phyloP scores from a whole-genome alignment of 1,140 invertebrate species.

The Chironomus striatipennis region DNA sequence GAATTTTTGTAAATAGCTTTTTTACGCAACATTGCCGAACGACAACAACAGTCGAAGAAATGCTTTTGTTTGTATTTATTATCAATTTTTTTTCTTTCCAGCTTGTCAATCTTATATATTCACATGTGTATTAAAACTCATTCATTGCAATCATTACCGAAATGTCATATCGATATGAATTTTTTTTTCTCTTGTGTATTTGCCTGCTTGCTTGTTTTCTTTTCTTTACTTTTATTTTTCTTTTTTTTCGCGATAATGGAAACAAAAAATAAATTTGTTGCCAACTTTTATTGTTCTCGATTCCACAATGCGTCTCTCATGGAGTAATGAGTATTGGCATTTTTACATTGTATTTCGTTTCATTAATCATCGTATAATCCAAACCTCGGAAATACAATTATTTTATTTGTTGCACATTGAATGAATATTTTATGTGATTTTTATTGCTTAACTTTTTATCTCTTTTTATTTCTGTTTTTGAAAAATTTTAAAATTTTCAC shows the following conservation, averaged over 20 bases:
- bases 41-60: not conserved
- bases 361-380: constrained; percentile 18
- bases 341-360: not conserved
- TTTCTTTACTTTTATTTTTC: too few species aligned
- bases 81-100: constrained; percentile 2
- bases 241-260: too few species aligned
- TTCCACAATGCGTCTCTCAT: not conserved
- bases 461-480: not conserved
- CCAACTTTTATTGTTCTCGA: constrained; percentile 5
- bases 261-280: not conserved
- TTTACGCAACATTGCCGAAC: not conserved
- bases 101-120: not conserved
- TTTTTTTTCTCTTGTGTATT: too few species aligned
- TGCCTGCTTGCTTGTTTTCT: too few species aligned
- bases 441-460: too few species aligned
- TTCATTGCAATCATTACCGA: too few species aligned
- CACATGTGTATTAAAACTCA: too few species aligned
- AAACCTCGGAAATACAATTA: not conserved
- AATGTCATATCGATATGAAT: too few species aligned
- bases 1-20: constrained; percentile 7
- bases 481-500: not conserved
- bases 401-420: not conserved
- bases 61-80: not conserved
- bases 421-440: not conserved
- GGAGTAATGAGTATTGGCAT: not conserved